Conservation (phyloP, 2,113 vertebrate genomes). For the Cathartes aura region DNA sequence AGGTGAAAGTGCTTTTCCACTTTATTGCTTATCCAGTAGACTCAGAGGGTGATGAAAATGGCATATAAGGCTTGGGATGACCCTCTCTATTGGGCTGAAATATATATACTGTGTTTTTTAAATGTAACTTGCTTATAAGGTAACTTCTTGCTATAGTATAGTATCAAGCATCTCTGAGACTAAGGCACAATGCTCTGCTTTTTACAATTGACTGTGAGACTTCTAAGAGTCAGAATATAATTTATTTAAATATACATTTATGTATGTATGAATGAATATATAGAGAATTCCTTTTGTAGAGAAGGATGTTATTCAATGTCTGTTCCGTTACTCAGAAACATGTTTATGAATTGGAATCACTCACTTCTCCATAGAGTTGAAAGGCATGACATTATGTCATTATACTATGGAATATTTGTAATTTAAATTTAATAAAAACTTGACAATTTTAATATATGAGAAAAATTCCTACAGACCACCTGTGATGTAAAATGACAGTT, state of each 20-base stretch:
- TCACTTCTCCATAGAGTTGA: neutral
- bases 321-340: neutral
- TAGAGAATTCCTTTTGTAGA: neutral
- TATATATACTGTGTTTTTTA: neutral
- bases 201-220: neutral
- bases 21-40: neutral
- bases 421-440: neutral
- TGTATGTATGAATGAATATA: neutral
- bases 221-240: neutral
- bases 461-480: neutral
- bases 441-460: neutral
- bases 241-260: neutral
- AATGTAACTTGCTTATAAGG: neutral
- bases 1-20: neutral
- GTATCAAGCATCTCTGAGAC: neutral
- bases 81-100: neutral
- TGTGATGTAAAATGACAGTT: neutral
- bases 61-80: neutral
- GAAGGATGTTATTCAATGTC: neutral
- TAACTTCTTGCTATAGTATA: neutral
- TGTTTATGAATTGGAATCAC: neutral
- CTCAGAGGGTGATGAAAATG: neutral
- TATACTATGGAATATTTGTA: neutral
- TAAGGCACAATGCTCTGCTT: neutral
- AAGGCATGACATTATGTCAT: neutral